phyloP scores from a whole-genome alignment of 2,888 invertebrate species.

The Xestia ashworthii region DNA sequence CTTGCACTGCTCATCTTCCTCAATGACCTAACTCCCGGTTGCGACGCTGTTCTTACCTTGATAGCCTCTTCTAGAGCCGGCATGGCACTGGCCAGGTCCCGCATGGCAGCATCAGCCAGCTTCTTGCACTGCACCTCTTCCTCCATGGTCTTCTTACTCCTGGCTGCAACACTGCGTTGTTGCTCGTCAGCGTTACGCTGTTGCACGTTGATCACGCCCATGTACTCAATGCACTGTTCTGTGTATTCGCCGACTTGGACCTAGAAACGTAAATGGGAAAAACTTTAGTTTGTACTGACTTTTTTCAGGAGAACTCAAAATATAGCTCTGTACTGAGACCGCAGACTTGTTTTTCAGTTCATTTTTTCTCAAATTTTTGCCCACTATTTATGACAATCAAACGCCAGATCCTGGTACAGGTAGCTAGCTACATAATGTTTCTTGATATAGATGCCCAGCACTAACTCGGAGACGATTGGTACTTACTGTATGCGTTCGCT shows the following conservation, averaged over 20 bases:
- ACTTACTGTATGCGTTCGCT: no score
- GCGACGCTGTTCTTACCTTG: slow-evolving; percentile 90
- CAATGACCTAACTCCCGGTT: slow-evolving; percentile 90
- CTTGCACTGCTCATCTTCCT: slow-evolving; percentile 93
- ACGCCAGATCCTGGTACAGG: no score
- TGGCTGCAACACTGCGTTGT: slow-evolving; percentile 93
- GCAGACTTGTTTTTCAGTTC: neutral
- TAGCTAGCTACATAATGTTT: neutral
- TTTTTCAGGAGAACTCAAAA: neutral
- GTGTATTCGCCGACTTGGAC: slow-evolving; percentile 94
- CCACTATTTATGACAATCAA: neutral
- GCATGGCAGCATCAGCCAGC: slow-evolving; percentile 95
- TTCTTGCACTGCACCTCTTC: slow-evolving; percentile 93
- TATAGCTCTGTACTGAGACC: neutral
- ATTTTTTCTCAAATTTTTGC: neutral
- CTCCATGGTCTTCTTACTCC: slow-evolving; percentile 91
- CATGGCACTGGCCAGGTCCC: slow-evolving; percentile 96
- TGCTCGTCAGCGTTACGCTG: slow-evolving; percentile 96
- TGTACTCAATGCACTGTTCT: slow-evolving; percentile 96
- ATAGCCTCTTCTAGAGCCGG: slow-evolving; percentile 97
- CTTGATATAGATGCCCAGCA: neutral
- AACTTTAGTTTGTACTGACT: neutral
- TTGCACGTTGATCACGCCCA: slow-evolving; percentile 95
- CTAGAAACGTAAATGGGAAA: slow-evolving; percentile 66
- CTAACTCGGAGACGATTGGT: neutral